Evolutionary conservation across 2,113 vertebrate species (phyloP).

Genomic region (Rhinoptilus africanus): DNA sequence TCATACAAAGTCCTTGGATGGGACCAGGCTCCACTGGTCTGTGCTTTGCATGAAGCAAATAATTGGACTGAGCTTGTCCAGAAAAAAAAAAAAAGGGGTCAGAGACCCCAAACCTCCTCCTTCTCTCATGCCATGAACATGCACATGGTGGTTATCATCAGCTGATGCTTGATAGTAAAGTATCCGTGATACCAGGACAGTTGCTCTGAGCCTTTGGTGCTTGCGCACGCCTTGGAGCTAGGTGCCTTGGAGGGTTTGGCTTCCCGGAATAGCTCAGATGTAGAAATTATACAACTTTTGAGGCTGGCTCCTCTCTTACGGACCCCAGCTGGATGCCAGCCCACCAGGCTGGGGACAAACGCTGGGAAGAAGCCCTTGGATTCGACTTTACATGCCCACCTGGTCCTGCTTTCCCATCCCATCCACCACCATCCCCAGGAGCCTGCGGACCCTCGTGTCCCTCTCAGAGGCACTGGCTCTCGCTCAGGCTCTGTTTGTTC

Average conservation of each 20-base stretch:
- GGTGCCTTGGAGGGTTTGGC: no score
- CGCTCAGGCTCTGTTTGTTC: not conserved
- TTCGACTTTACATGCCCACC: rapidly evolving
- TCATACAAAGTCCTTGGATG: not conserved
- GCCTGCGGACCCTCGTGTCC: rapidly evolving
- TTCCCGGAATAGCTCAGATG: rapidly evolving
- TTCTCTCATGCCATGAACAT: not conserved
- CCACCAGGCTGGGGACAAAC: not conserved
- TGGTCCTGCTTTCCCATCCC: not conserved
- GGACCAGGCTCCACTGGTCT: not conserved
- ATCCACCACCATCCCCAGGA: not conserved
- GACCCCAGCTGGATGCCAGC: not conserved
- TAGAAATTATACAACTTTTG: not conserved
- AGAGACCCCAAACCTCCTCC: not conserved
- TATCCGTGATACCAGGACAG: rapidly evolving
- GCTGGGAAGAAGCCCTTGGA: rapidly evolving
- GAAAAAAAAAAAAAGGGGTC: not conserved
- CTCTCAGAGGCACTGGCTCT: not conserved
- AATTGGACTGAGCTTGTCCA: not conserved
- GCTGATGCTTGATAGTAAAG: not conserved
- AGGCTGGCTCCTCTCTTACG: not conserved
- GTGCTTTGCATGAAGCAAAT: not conserved
- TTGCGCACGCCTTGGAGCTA: rapidly evolving
- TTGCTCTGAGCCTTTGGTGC: not conserved
- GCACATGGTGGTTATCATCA: not conserved